Evolutionary conservation across 2,113 vertebrate genomes (phyloP).

Genomic region (Crotalus helleri): DNA sequence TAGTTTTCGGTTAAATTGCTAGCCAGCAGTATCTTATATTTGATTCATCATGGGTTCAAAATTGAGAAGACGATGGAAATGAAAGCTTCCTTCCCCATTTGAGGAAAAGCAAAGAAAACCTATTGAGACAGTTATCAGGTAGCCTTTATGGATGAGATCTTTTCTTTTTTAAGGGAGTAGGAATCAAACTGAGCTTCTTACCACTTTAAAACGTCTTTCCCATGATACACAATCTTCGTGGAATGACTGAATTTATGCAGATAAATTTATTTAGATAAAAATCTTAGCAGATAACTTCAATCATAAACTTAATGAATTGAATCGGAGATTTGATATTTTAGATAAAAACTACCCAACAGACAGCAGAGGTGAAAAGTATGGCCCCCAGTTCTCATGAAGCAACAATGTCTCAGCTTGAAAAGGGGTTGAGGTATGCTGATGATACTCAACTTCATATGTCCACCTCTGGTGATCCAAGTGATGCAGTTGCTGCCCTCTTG

Average conservation of each 20-base stretch:
- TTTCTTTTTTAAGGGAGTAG: not conserved
- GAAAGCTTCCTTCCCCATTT: not conserved
- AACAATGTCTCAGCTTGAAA: not conserved
- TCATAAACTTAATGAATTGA: not conserved
- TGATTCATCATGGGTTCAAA: not conserved
- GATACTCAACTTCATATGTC: not conserved
- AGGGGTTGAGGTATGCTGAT: not conserved
- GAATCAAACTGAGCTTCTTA: not conserved
- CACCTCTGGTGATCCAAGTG: not conserved
- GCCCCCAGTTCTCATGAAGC: not conserved
- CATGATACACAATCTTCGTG: not conserved
- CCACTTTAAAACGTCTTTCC: not conserved
- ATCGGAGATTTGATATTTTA: not conserved
- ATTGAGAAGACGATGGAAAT: not conserved
- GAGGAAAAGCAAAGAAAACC: not conserved
- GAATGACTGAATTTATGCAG: not conserved
- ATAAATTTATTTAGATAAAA: not conserved
- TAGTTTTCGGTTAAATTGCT: not conserved
- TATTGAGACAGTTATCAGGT: not conserved
- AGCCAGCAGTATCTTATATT: not conserved
- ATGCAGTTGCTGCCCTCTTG: no score
- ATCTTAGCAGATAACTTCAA: not conserved
- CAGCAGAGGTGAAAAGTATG: not conserved
- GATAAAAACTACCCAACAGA: not conserved
- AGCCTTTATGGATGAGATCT: not conserved